Percentiles rank a stretch among this genome's conserved stretches.
These are phyloP conservation scores for Oenanthe oenanthe DNA, from an alignment of 2,113 vertebrate genomes.

Conservation along the genomic window DNA sequence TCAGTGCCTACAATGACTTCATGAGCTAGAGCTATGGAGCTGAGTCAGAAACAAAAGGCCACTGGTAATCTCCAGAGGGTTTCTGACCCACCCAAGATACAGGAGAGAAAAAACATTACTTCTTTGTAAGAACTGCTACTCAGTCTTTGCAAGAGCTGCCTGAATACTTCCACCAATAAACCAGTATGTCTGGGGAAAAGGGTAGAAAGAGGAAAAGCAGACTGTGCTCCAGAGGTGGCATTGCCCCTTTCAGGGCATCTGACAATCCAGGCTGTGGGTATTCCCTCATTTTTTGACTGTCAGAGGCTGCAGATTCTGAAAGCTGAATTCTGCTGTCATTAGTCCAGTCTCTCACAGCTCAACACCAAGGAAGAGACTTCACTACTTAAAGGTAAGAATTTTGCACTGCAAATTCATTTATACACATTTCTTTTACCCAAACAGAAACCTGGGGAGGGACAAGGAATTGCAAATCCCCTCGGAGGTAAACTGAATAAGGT, in stretches of 20 bases:
- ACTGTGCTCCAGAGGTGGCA: background rate
- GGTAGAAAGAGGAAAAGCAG: background rate
- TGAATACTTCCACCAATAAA: background rate
- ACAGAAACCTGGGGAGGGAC: background rate
- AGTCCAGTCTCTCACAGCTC: background rate
- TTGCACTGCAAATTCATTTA: background rate
- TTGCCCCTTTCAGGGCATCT: background rate
- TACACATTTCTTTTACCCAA: background rate
- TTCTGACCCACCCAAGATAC: background rate
- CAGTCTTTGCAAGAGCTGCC: background rate
- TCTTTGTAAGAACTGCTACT: background rate
- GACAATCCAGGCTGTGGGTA: background rate
- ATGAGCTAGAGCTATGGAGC: background rate
- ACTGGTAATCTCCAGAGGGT: background rate
- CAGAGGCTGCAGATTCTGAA: background rate
- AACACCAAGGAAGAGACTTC: background rate
- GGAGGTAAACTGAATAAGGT: background rate
- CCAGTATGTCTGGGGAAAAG: background rate
- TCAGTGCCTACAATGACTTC: background rate
- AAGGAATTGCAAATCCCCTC: background rate
- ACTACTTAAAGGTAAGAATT: background rate
- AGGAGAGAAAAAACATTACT: background rate
- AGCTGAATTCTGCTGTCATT: background rate
- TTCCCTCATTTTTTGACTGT: background rate
- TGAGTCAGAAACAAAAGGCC: background rate